phyloP scores from a whole-genome alignment of 2,113 vertebrate genomes.

The Cyphomyrus plagiostoma region DNA sequence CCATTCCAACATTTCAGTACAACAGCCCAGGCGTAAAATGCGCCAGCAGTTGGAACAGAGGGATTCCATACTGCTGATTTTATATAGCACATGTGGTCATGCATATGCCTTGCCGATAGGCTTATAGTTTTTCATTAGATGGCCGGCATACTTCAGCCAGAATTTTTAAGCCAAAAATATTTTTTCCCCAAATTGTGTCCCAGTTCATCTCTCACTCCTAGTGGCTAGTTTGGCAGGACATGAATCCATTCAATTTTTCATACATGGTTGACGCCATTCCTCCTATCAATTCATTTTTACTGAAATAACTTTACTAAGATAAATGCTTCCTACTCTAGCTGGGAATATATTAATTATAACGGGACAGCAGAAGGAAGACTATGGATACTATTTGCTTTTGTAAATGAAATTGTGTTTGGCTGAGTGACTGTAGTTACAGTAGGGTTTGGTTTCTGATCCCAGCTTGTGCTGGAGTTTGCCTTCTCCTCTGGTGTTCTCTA shows the following conservation, averaged over 20 bases:
- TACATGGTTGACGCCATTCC: neutral
- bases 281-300: neutral
- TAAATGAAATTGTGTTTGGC: neutral
- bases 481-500: neutral
- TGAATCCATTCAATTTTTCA: neutral
- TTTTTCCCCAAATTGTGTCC: neutral
- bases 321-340: neutral
- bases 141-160: neutral
- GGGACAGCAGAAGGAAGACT: neutral
- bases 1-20: neutral
- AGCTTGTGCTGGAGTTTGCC: neutral
- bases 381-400: neutral
- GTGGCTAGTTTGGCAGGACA: conserved; percentile 2
- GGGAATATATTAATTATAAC: neutral
- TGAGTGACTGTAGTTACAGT: neutral
- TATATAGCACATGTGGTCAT: neutral
- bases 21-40: neutral
- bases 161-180: neutral
- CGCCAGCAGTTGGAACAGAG: neutral
- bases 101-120: neutral
- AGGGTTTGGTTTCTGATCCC: neutral
- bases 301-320: neutral
- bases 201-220: neutral
- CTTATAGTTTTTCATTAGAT: neutral
- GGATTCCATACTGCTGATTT: neutral